Evolutionary conservation across 2,797 vertebrate genomes (phyloP).

Genomic region (Orientallactaga sibirica): DNA sequence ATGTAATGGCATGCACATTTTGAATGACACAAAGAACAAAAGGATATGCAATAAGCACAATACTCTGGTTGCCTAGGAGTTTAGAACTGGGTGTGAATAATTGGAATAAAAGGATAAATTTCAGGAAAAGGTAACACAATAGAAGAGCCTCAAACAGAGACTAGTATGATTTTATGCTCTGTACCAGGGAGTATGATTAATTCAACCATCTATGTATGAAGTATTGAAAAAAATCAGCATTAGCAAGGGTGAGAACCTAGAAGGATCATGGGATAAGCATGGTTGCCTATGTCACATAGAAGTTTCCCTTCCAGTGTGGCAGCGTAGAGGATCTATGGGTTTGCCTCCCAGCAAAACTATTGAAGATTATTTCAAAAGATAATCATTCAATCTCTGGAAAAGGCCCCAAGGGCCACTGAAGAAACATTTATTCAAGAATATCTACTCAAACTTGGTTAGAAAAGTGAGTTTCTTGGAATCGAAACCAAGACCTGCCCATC

Average conservation of each 20-base stretch:
- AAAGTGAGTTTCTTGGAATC: not conserved
- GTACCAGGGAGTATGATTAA: not conserved
- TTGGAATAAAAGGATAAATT: constrained; percentile 29
- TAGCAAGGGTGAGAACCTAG: not conserved
- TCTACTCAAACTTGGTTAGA: not conserved
- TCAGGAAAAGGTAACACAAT: not conserved
- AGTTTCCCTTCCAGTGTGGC: not conserved
- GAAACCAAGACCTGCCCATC: not conserved
- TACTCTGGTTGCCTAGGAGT: constrained; percentile 6
- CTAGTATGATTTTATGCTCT: not conserved
- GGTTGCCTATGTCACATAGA: not conserved
- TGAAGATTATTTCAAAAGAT: not conserved
- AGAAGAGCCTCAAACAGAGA: not conserved
- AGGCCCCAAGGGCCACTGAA: not conserved
- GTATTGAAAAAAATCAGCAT: not conserved
- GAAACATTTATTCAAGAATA: constrained; percentile 41
- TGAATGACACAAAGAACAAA: constrained; percentile 40
- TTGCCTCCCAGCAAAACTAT: not conserved
- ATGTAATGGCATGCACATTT: constrained; percentile 1
- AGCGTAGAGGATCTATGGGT: not conserved
- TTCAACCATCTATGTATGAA: not conserved
- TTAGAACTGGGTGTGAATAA: constrained; percentile 10
- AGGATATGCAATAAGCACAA: not conserved
- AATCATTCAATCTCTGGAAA: not conserved
- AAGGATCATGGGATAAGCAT: not conserved